These are phyloP conservation scores for Leucoraja ocellata DNA, from an alignment of 2,797 vertebrate genomes.

Conservation along the genomic window DNA sequence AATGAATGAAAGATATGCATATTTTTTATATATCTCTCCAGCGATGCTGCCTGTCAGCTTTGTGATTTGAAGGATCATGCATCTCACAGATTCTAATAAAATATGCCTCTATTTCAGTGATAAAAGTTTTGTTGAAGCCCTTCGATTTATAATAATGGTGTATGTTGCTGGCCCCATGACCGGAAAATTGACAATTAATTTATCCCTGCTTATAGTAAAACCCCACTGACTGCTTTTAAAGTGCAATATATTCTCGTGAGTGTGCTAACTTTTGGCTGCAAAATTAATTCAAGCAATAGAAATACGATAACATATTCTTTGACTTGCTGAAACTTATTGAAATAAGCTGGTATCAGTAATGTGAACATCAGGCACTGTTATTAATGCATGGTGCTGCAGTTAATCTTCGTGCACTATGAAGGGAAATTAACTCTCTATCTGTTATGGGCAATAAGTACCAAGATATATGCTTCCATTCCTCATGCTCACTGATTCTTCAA, in stretches of 20 bases:
- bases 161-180: neutral
- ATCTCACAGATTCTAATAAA: neutral
- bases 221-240: neutral
- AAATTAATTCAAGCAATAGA: neutral
- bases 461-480: neutral
- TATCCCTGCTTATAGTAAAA: neutral
- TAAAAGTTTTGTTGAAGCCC: neutral
- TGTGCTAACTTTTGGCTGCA: neutral
- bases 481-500: too few relatives aligned
- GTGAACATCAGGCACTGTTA: neutral
- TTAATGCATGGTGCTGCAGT: neutral
- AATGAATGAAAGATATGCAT: too few relatives aligned
- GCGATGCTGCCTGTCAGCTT: too few relatives aligned
- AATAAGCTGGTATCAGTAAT: neutral
- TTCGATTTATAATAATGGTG: neutral
- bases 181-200: neutral
- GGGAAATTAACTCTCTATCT: too few relatives aligned
- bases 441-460: neutral
- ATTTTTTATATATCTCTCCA: too few relatives aligned
- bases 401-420: neutral
- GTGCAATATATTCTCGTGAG: neutral
- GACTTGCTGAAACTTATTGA: neutral
- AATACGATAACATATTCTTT: neutral
- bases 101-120: neutral
- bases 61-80: neutral